phyloP scores from a whole-genome alignment of 2,888 invertebrate species.

The Tolmerus cingulatus region DNA sequence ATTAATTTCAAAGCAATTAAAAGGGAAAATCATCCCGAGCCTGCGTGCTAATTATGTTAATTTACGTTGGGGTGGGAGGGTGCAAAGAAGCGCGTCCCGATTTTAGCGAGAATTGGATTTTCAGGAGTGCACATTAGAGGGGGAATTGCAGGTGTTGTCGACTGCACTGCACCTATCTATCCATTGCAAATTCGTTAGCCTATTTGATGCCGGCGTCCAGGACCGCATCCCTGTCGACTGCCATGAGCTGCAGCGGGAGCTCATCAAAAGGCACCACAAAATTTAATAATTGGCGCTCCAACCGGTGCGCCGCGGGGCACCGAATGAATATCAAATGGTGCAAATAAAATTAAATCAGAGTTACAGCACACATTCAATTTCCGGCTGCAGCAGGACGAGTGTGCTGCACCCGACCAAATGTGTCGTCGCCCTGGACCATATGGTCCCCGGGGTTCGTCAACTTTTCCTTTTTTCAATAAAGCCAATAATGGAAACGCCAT shows the following conservation, averaged over 20 bases:
- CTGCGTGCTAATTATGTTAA: neutral
- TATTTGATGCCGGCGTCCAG: neutral
- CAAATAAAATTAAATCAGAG: neutral
- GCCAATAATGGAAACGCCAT: neutral
- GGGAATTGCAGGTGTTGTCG: neutral
- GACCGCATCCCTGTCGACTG: neutral
- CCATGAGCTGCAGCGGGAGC: neutral
- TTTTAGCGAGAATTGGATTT: neutral
- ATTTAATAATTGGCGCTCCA: neutral
- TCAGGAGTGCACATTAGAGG: neutral
- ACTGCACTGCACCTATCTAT: neutral
- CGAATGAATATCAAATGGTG: neutral
- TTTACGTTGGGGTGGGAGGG: neutral
- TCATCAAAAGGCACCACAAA: neutral
- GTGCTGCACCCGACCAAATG: neutral
- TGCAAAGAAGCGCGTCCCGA: neutral
- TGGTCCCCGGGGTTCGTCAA: neutral
- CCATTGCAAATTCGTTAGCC: neutral
- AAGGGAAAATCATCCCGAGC: neutral
- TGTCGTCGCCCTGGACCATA: neutral
- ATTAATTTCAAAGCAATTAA: neutral
- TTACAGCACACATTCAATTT: neutral
- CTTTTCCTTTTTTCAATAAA: slow-evolving; percentile 8
- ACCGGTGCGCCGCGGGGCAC: neutral
- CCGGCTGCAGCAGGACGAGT: neutral